Base-by-base conservation (phyloP, 2,113 vertebrate genomes). In the Chlorodrepanis virens region DNA sequence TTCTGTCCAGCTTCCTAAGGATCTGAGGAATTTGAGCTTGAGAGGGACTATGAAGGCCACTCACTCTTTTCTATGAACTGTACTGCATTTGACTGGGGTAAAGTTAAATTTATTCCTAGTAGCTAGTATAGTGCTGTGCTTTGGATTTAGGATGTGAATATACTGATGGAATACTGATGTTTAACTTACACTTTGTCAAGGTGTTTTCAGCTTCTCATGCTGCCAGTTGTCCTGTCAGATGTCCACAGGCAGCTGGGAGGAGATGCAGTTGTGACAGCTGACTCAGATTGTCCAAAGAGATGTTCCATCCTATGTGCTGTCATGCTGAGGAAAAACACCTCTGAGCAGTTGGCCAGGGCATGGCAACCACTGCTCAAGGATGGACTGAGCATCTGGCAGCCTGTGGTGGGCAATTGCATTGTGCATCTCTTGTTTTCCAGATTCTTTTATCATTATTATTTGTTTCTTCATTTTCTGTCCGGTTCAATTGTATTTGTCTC, bases 261-360 rank as follows among this genome's bases (percentile, higher is more conserved):
- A 5, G 12, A 59, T 2, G 8, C 11, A 65, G 14, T 6, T 37
- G 31, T 39, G 14, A 29, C 21, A 53, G 20, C 20, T 71, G 42
- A 29, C 28, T 24, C 45, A 40, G 54, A 19, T 11, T 54, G 40
- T n/a, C 16, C 20, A 69, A 59, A 72, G 17, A 5, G n/a, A 31
- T 53, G 14, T 31, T 72, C 24, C 52, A 23, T 27, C 7, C 23
- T 44, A 0, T 33, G 39, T 17, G 19, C 27, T 29, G 28, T 21
- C 60, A 52, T 2, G 7, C 23, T 39, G 40, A 61, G 18, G 20
- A 53, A 68, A 44, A 50, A 11, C 13, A 24, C 2, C n/a, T 67
- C 12, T 29, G 12, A 45, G 45, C 0, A 1, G 9, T 11, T 45
- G 45, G 20, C 29, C 8, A 14, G 2, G 24, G 14, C 14, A 12